These are phyloP conservation scores for Chiridota heheva DNA, from an alignment of 35 echinoderm and acorn worm species.

Conservation along the genomic window DNA sequence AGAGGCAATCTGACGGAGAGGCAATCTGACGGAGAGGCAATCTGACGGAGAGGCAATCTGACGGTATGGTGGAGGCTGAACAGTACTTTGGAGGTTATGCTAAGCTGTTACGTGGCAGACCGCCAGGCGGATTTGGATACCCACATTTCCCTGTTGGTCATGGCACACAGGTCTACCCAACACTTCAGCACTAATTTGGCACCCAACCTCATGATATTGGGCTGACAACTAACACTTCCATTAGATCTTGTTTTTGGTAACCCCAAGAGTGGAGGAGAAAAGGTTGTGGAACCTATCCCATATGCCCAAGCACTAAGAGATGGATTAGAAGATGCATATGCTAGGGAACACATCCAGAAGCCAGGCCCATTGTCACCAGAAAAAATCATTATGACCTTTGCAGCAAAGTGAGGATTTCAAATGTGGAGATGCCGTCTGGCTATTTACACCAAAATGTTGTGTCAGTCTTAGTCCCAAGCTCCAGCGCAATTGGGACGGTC, in stretches of 20 bases:
- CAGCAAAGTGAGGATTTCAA: background rate
- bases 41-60: no score
- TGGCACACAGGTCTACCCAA: no score
- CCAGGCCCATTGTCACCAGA: background rate
- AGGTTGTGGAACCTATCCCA: background rate
- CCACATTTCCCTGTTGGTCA: no score
- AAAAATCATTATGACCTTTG: background rate
- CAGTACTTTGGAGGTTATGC: no score
- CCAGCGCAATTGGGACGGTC: slow-evolving; percentile 1
- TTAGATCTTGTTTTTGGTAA: no score
- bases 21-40: no score
- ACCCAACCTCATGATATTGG: background rate
- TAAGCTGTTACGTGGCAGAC: no score
- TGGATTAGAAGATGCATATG: slow-evolving; percentile 1
- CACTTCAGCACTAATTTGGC: no score
- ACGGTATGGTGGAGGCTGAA: no score
- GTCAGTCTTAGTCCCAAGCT: background rate
- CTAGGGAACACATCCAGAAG: background rate
- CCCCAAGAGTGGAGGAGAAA: no score
- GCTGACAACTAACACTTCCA: background rate
- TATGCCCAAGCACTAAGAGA: background rate
- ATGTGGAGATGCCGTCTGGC: background rate
- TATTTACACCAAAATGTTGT: background rate
- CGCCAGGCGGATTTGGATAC: no score
- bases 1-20: no score